Base-by-base conservation (phyloP, 2,888 invertebrate genomes). In the Rotaria sp. region DNA sequence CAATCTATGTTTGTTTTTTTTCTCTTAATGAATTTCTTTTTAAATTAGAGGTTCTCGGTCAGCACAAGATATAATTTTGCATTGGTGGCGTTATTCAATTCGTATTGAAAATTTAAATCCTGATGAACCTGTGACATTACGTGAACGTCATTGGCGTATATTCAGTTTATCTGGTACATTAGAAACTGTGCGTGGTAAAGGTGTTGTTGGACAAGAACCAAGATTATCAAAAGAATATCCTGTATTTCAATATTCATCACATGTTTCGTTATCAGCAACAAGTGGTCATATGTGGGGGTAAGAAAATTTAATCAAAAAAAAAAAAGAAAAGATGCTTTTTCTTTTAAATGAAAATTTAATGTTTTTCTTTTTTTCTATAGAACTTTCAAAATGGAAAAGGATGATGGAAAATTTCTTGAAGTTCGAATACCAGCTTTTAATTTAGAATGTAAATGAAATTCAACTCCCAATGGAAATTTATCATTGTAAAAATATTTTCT, bases 61-160 rank as follows among this genome's bases (percentile, higher is more conserved):
- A 30, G 1, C 26, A 15, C 85, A 80, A 45, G 80, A 26, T 26
- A 24, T 1, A 10, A 38, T 11, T 30, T 38, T 52, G 18, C 24
- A 67, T 87, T 88, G 95, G 95, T 99, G 99, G 99, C 94, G 98
- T 75, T 99, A 99, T 91, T 97, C 97, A 90, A 97, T 99, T 90
- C 93, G 98, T 38, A 92, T 99, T 88, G 97, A 98, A 93, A 98
- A 99, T 92, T 93, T 97, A 86, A 85, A 85, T 38, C 95, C 96
- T 1, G 93, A 94, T 59, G 92, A 95, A 86, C 94, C 95, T 86
- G 90, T 98, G 5, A 97, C 97, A 90, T 92, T 99, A 84, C 93
- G 97, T 87, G 97, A 98, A 92, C 93, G 98, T n/a, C 96, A 97
- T 92, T 97, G 97, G 97, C 93, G 97, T 89, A 97, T 98, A 90